These are phyloP conservation scores for Charina bottae DNA, from an alignment of 2,113 vertebrate genomes.

Conservation along the genomic window DNA sequence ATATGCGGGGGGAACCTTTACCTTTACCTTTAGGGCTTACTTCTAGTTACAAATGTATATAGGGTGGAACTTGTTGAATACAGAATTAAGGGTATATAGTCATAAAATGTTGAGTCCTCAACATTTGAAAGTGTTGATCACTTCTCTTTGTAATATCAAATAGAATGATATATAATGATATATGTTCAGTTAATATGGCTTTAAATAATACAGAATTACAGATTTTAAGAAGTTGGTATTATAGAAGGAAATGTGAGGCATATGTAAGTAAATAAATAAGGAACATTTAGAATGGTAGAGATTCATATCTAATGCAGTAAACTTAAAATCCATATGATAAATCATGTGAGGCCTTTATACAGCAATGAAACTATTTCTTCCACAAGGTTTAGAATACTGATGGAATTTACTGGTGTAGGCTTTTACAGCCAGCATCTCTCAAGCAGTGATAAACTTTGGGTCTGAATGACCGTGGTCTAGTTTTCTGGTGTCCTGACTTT, in stretches of 20 bases:
- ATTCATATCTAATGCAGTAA: background rate
- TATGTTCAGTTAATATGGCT: background rate
- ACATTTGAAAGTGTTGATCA: background rate
- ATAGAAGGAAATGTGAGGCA: background rate
- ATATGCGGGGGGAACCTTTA: too few species aligned
- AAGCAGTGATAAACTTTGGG: too few species aligned
- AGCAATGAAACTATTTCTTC: background rate
- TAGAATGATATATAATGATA: too few species aligned
- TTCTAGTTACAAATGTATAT: background rate
- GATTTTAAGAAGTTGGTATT: background rate
- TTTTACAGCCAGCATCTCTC: too few species aligned
- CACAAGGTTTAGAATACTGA: background rate
- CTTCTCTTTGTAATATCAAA: too few species aligned
- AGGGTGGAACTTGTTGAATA: too few species aligned
- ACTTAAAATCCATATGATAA: background rate
- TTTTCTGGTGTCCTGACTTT: too few species aligned
- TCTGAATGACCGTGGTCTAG: too few species aligned
- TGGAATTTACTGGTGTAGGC: too few species aligned
- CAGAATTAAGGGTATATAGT: background rate
- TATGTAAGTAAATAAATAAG: background rate
- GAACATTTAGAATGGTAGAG: background rate
- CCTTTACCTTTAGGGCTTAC: background rate
- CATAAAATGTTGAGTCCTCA: background rate
- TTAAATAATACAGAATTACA: background rate
- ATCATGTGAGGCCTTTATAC: background rate